Conservation (phyloP, 2,797 vertebrate genomes). For the Cynopterus sphinx region DNA sequence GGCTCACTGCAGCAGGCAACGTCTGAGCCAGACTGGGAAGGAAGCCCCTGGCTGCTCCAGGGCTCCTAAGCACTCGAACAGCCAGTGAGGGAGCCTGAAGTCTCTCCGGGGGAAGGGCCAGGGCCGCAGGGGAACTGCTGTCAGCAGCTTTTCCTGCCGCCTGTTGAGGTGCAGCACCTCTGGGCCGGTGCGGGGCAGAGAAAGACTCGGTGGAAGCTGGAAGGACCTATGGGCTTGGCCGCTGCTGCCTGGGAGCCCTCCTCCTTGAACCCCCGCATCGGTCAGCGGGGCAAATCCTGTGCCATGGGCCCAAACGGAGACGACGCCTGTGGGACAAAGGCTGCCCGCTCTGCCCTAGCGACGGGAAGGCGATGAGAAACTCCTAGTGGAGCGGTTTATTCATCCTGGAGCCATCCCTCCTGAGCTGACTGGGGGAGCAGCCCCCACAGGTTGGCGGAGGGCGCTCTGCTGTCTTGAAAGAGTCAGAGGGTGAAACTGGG, state of each 20-base stretch:
- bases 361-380: background rate
- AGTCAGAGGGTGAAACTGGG: background rate
- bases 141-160: background rate
- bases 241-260: no score
- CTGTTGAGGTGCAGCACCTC: background rate
- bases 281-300: accelerated
- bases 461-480: background rate
- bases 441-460: background rate
- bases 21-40: background rate
- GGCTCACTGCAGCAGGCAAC: background rate
- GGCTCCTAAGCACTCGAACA: background rate
- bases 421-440: background rate
- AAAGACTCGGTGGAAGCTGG: background rate
- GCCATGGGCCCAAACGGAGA: background rate
- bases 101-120: background rate
- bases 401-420: no score
- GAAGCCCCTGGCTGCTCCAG: accelerated
- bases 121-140: no score
- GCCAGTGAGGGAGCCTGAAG: background rate
- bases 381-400: background rate
- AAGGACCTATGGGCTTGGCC: background rate
- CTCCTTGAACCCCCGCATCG: accelerated
- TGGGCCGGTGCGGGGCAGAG: background rate
- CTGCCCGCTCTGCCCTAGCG: no score
- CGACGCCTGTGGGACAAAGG: background rate